These are phyloP conservation scores for Danio kyathit DNA, from an alignment of 2,797 vertebrate genomes.

Conservation along the genomic window DNA sequence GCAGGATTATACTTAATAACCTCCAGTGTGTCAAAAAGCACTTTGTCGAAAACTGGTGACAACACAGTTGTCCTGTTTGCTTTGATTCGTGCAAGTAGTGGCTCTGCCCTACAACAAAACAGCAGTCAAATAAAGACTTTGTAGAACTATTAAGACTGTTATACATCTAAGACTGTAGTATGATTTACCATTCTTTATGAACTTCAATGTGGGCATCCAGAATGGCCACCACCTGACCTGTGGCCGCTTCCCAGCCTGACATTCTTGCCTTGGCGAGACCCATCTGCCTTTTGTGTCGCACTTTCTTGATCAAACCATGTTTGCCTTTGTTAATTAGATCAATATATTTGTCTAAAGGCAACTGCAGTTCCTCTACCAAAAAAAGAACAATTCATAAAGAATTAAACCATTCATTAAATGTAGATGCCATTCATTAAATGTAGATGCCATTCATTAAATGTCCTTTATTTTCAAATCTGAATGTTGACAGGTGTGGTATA, in stretches of 20 bases:
- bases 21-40: conserved; percentile 75
- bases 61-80: conserved; percentile 79
- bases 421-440: too few relatives aligned
- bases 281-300: conserved; percentile 73
- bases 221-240: conserved; percentile 82
- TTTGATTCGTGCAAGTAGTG: conserved; percentile 80
- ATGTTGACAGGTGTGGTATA: too few relatives aligned
- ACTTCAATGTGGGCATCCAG: conserved; percentile 86
- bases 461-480: too few relatives aligned
- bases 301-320: conserved; percentile 73
- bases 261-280: conserved; percentile 81
- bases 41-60: conserved; percentile 81
- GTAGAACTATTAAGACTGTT: neutral
- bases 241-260: conserved; percentile 77
- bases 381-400: too few relatives aligned
- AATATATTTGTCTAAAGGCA: conserved; percentile 70
- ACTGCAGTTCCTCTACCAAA: conserved; percentile 72
- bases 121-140: neutral
- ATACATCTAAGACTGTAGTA: neutral
- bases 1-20: conserved; percentile 53
- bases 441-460: too few relatives aligned
- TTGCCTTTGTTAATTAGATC: conserved; percentile 65
- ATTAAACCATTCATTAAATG: too few relatives aligned
- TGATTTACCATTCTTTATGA: conserved; percentile 69
- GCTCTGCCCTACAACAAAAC: conserved; percentile 77